A percentile compares a stretch with the other conserved stretches of the same genome.
phyloP scores from a whole-genome alignment of 2,113 vertebrate species.

The Otis tarda region DNA sequence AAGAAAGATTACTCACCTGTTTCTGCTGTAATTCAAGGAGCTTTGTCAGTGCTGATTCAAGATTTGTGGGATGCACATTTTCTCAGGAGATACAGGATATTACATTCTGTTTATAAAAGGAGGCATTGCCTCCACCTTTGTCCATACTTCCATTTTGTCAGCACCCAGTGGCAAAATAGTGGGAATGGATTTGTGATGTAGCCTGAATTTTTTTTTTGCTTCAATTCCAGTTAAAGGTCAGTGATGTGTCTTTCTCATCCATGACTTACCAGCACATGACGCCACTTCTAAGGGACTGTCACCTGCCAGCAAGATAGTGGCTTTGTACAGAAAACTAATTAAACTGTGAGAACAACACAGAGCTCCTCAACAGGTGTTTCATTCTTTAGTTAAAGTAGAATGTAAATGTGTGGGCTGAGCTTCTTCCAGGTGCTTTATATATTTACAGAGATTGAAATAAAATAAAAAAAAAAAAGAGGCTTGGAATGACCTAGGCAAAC shows the following conservation, averaged over 20 bases:
- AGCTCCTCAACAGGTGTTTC: neutral
- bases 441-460: neutral
- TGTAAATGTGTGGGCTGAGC: neutral
- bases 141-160: neutral
- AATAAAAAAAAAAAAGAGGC: neutral
- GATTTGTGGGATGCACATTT: neutral
- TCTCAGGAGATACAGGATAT: neutral
- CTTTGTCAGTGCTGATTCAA: slow-evolving; percentile 33
- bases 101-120: neutral
- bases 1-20: slow-evolving; percentile 4
- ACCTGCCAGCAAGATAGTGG: neutral
- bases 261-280: neutral
- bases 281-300: neutral
- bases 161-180: neutral
- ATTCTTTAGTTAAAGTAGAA: neutral
- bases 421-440: neutral
- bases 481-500: neutral
- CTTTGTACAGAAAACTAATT: neutral
- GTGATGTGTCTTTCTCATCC: neutral
- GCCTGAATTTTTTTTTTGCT: neutral
- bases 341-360: neutral
- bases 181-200: neutral
- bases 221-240: neutral
- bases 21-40: slow-evolving; percentile 13
- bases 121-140: neutral